A percentile compares a stretch with the other conserved stretches of the same genome.
Evolutionary conservation across 2,888 invertebrate genomes (phyloP).

Genomic region (Drosophila mettleri): DNA sequence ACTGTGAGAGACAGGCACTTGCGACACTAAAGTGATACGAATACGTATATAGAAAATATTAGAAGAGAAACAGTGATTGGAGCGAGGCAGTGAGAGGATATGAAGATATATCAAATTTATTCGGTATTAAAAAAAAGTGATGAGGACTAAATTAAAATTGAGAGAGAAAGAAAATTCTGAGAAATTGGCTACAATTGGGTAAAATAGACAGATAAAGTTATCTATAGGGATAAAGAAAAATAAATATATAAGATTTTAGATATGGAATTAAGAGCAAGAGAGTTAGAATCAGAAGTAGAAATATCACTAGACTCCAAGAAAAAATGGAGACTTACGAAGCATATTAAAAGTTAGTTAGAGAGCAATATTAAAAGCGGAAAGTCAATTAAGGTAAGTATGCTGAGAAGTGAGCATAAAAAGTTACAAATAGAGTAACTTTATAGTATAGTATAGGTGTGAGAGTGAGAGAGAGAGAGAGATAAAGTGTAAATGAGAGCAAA

Average conservation of each 20-base stretch:
- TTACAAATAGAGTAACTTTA: background rate
- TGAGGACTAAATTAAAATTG: background rate
- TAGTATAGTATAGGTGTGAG: no score
- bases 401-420: background rate
- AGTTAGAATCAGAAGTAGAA: background rate
- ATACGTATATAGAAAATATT: background rate
- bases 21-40: slow-evolving; percentile 5
- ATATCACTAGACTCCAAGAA: no score
- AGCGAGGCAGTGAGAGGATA: background rate
- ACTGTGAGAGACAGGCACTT: slow-evolving; percentile 4
- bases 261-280: background rate
- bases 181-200: background rate
- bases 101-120: background rate
- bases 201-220: background rate
- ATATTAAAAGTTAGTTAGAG: background rate
- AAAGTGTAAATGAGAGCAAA: background rate
- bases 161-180: background rate
- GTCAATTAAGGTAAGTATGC: background rate
- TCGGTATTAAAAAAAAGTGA: background rate
- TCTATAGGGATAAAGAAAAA: background rate
- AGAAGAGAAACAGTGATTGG: background rate
- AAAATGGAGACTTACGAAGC: no score
- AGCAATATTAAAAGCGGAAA: background rate
- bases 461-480: no score
- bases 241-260: background rate